These are phyloP conservation scores for Irena cyanogastra DNA, from an alignment of 2,113 vertebrate species.

Conservation along the genomic window DNA sequence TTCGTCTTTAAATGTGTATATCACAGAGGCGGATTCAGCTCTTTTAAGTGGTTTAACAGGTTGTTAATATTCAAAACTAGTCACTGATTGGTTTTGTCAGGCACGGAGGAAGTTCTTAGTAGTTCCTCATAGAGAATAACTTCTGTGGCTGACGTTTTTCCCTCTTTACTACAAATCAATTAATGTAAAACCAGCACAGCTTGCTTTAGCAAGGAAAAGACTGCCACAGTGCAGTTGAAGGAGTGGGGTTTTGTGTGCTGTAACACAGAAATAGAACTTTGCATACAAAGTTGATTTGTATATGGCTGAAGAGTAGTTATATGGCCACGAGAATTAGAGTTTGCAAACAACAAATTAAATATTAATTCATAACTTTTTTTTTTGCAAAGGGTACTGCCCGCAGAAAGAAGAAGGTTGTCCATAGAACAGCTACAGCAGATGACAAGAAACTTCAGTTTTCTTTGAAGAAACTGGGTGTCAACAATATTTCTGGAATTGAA, in stretches of 20 bases:
- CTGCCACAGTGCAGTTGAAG: neutral
- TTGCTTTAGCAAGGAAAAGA: neutral
- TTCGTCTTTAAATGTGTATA: too few species aligned
- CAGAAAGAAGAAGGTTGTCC: constrained; percentile 99
- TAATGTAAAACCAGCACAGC: too few species aligned
- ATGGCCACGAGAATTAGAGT: neutral
- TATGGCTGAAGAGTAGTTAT: neutral
- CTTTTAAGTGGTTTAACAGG: too few species aligned
- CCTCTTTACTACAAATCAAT: too few species aligned
- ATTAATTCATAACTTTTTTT: neutral
- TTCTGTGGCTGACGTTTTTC: too few species aligned
- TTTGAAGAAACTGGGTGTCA: constrained; percentile 94
- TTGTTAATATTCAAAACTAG: too few species aligned
- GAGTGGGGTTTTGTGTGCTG: neutral
- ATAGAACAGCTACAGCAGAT: constrained; percentile 95
- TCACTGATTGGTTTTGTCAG: too few species aligned
- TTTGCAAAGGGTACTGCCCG: constrained; percentile 86
- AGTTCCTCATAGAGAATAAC: too few species aligned
- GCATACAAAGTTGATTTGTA: neutral
- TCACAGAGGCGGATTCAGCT: too few species aligned
- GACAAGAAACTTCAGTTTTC: constrained; percentile 98
- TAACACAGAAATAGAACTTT: neutral
- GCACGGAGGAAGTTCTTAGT: too few species aligned
- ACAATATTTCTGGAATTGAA: constrained; percentile 97
- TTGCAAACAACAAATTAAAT: neutral